Conservation (phyloP, 2,888 invertebrate species). For the Gibbula magus region DNA sequence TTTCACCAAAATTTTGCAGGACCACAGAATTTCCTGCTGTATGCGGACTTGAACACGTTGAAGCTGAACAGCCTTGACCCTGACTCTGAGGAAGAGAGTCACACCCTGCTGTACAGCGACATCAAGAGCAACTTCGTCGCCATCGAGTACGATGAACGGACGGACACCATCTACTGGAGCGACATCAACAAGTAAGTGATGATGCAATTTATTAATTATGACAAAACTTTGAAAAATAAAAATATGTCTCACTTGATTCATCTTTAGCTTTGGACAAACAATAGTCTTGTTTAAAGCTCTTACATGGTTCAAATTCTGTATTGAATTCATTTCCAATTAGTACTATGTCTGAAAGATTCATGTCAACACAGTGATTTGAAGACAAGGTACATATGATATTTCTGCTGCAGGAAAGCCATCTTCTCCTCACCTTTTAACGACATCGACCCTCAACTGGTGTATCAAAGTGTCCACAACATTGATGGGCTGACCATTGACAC, state of each 20-base stretch:
- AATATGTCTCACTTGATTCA: too few relatives aligned
- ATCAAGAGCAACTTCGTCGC: slow-evolving; percentile 59
- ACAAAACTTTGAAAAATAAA: too few relatives aligned
- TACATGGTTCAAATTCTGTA: too few relatives aligned
- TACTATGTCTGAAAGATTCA: too few relatives aligned
- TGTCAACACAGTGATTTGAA: too few relatives aligned
- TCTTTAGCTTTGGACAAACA: too few relatives aligned
- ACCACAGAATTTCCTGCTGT: slow-evolving; percentile 62
- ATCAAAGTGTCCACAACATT: slow-evolving; percentile 48
- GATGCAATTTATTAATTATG: too few relatives aligned
- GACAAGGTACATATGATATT: too few relatives aligned
- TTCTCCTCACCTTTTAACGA: slow-evolving; percentile 50
- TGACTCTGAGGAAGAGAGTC: slow-evolving; percentile 44
- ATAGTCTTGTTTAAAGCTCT: too few relatives aligned
- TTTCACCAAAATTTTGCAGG: slow-evolving; percentile 43
- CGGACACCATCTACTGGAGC: slow-evolving; percentile 62
- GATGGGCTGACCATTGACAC: slow-evolving; percentile 55
- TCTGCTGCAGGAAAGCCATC: slow-evolving; percentile 53
- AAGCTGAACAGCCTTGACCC: slow-evolving; percentile 60
- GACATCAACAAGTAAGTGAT: slow-evolving; percentile 54
- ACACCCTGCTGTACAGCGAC: slow-evolving; percentile 55
- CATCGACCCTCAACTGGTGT: slow-evolving; percentile 50
- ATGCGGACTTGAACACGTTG: slow-evolving; percentile 65
- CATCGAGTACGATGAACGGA: slow-evolving; percentile 53
- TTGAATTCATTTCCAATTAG: too few relatives aligned